phyloP scores from a whole-genome alignment of 2,113 vertebrate genomes.

The Sturnira hondurensis region DNA sequence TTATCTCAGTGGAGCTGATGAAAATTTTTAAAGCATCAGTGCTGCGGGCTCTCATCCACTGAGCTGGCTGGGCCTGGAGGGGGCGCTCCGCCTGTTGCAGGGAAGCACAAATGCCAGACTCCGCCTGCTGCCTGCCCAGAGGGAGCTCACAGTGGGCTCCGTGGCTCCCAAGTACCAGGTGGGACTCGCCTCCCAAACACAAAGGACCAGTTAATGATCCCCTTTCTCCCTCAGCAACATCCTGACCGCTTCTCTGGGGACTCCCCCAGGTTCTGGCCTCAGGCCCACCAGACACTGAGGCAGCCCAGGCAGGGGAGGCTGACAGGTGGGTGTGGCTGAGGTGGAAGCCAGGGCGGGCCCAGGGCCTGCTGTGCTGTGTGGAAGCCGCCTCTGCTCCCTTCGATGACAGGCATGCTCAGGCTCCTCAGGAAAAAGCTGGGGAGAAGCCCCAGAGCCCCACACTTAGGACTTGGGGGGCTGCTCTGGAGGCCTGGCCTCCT shows the following conservation, averaged over 20 bases:
- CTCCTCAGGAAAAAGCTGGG: not conserved
- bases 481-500: not conserved
- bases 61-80: not conserved
- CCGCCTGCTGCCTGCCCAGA: not conserved
- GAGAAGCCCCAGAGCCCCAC: no score
- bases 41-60: accelerated
- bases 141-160: accelerated
- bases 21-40: not conserved
- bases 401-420: not conserved
- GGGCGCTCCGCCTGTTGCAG: not conserved
- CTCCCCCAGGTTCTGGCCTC: not conserved
- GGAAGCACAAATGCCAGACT: no score
- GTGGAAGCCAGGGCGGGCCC: not conserved
- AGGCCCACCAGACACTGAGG: accelerated
- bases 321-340: accelerated
- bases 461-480: no score
- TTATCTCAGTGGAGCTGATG: not conserved
- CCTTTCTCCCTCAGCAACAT: not conserved
- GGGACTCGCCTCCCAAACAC: not conserved
- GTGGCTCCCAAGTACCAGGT: not conserved
- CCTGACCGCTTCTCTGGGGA: not conserved
- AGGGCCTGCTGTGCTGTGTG: not conserved
- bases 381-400: not conserved
- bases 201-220: not conserved
- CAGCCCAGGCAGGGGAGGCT: not conserved